Conservation (phyloP, 2,797 vertebrate species). For the Spheniscus humboldti region DNA sequence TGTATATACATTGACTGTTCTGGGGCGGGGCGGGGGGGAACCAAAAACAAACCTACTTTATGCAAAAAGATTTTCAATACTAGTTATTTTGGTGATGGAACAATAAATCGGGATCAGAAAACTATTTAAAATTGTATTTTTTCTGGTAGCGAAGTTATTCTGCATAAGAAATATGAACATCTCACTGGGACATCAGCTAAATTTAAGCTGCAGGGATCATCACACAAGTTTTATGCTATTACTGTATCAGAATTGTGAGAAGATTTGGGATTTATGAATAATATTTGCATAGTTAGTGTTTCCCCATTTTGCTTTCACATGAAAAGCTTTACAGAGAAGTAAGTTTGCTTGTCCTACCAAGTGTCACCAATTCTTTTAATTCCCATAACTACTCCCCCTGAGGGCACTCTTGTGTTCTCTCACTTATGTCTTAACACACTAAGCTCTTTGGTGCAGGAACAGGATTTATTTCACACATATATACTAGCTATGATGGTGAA, state of each 20-base stretch:
- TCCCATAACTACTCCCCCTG: neutral
- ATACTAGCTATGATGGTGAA: neutral
- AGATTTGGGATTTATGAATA: neutral
- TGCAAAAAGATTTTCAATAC: fast-evolving
- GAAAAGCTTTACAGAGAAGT: neutral
- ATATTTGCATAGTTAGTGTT: neutral
- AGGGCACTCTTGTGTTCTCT: neutral
- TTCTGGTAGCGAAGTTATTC: neutral
- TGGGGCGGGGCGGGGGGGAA: too few relatives aligned
- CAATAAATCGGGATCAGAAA: fast-evolving
- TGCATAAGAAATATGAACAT: fast-evolving
- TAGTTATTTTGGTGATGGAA: neutral
- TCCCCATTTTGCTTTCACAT: too few relatives aligned
- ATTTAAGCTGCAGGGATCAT: neutral
- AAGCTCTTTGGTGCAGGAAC: neutral
- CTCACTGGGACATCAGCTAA: neutral
- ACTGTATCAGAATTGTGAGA: neutral
- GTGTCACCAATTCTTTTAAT: neutral
- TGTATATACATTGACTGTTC: neutral
- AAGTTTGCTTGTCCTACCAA: neutral
- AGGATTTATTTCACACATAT: neutral
- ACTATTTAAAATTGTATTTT: fast-evolving
- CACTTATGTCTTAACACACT: neutral
- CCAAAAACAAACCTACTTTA: fast-evolving
- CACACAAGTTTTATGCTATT: neutral